Conservation (phyloP, 2,113 vertebrate genomes). For the Alethe diademata region DNA sequence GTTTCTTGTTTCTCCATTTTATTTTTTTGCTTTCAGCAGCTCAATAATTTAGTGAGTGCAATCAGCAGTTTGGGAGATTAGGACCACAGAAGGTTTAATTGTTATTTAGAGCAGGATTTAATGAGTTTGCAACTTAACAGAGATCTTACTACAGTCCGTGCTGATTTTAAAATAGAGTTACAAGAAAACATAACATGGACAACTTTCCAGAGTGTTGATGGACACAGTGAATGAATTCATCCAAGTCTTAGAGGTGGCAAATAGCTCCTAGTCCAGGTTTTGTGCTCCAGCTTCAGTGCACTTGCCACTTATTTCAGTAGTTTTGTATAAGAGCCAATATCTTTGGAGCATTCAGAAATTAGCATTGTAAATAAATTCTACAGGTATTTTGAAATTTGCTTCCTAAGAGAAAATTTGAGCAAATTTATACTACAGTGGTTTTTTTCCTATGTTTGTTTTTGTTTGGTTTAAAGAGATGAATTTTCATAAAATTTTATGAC, state of each 20-base stretch:
- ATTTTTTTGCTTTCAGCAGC: not conserved
- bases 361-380: not conserved
- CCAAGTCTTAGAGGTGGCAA: not conserved
- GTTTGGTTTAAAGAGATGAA: not conserved
- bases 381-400: not conserved
- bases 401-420: not conserved
- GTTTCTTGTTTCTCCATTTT: not conserved
- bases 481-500: not conserved
- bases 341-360: not conserved
- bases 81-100: not conserved
- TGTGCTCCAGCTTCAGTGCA: not conserved
- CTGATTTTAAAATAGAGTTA: not conserved
- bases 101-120: not conserved
- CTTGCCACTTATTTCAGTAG: not conserved
- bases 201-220: not conserved
- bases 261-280: not conserved
- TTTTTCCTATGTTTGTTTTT: not conserved
- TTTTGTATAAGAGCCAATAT: not conserved
- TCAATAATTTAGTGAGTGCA: not conserved
- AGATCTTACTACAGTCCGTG: not conserved
- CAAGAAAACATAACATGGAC: not conserved
- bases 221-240: not conserved
- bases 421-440: not conserved
- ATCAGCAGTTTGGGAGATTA: not conserved
- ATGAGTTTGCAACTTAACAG: not conserved